Base-by-base conservation (phyloP, 2,888 invertebrate genomes). In the Mimas tiliae region DNA sequence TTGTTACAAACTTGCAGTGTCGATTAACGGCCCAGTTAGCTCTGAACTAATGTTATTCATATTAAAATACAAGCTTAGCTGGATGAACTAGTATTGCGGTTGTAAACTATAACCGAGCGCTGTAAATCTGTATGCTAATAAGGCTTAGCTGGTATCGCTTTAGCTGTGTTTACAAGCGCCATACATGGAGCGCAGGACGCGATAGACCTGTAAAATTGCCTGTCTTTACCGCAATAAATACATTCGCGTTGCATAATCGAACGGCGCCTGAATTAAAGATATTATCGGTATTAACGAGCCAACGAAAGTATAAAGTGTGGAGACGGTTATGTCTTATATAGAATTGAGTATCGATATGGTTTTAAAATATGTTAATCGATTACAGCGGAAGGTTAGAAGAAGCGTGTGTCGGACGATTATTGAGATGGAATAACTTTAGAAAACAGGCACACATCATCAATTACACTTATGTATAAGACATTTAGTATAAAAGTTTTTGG, bases 101-200 rank as follows among this genome's bases (percentile, higher is more conserved):
- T 69, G 65, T 68, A 71, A 67, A 69, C 53, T 66, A 63, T 62
- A 38, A 33, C 64, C 69, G 64, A 70, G 65, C 21, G 62, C 53
- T 53, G 74, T 70, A 77, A 76, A 80, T 79, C 83, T 83, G 72
- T 75, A 86, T 86, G 83, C 80, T 81, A 87, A 87, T 82, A 67
- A 72, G 74, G 71, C 69, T 71, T 68, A 52, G 70, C 71, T 71
- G 76, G 75, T 82, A 83, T 76, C 75, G 70, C 71, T 68, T 58
- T 69, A 74, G 74, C 74, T 81, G 75, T 74, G 76, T 80, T 72
- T 75, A 79, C 81, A 78, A 81, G 68, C 72, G 62, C 77, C 75
- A 67, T 77, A 75, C 74, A 80, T 65, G 72, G 74, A 66, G 67
- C 66, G 33, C 42, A 42, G 19, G 34, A 34, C 72, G 64, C 71